Conservation (phyloP, 2,888 invertebrate genomes). For the Lasioglossum malachurum region DNA sequence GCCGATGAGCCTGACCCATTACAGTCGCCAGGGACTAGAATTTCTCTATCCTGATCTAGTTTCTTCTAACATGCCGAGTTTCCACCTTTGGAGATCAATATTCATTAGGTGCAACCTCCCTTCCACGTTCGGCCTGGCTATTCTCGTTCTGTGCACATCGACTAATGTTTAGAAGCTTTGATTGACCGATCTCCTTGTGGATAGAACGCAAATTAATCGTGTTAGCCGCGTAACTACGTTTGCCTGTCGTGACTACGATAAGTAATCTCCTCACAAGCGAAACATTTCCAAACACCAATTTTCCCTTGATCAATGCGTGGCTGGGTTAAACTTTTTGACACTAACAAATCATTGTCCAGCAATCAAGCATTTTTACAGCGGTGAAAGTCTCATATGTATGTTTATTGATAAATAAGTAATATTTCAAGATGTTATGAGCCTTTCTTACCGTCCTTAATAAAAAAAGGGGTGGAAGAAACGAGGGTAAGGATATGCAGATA, state of each 20-base stretch:
- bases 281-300: slow-evolving; percentile 21
- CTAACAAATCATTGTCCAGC: no score
- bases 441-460: background rate
- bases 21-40: slow-evolving; percentile 77
- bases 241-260: background rate
- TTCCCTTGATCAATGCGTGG: background rate
- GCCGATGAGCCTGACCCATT: slow-evolving; percentile 78
- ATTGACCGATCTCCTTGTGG: slow-evolving; percentile 65
- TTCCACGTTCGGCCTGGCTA: background rate
- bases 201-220: slow-evolving; percentile 42
- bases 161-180: slow-evolving; percentile 62
- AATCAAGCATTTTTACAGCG: background rate
- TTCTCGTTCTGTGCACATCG: slow-evolving; percentile 32
- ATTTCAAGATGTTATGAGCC: background rate
- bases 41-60: slow-evolving; percentile 75
- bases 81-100: slow-evolving; percentile 67
- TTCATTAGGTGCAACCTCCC: slow-evolving; percentile 63
- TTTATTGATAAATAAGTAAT: background rate
- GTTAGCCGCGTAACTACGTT: slow-evolving; percentile 20
- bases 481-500: slow-evolving; percentile 40
- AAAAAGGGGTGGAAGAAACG: background rate
- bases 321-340: background rate
- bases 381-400: background rate
- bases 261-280: slow-evolving; percentile 27
- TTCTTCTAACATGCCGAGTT: slow-evolving; percentile 64